Evolutionary conservation across 2,797 vertebrate species (phyloP), one percentile per base, ranked within the genome.

Genomic region (Pseudochirops cupreus): DNA sequence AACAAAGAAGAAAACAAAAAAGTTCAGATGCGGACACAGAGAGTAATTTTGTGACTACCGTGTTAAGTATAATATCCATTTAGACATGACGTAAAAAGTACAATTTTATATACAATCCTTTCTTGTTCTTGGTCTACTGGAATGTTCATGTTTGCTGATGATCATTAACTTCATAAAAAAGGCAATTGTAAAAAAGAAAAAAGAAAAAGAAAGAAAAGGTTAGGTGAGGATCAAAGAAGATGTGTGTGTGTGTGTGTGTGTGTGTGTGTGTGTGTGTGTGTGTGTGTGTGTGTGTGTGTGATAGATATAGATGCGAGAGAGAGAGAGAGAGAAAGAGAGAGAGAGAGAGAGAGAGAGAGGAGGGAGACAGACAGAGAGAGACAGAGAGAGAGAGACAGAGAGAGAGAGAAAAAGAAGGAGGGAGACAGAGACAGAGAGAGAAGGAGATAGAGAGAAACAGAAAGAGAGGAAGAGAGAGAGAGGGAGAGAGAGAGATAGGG

Each of bases 291-390:
- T 18, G 0, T 54, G 67, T n/a, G n/a, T n/a, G n/a, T n/a, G n/a
- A n/a, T n/a, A n/a, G n/a, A n/a, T n/a, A n/a, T n/a, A n/a, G n/a
- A 52, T 2, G 5, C 50, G 5, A 5, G 5, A 5, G 50, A 2
- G 50, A 52, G 50, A 52, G 50, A 52, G 50, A 93, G 54, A 87
- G 53, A 12, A 14, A 52, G 5, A 58, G n/a, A n/a, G n/a, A n/a
- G n/a, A n/a, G n/a, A n/a, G n/a, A n/a, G n/a, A n/a, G n/a, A n/a
- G n/a, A n/a, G n/a, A n/a, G n/a, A n/a, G n/a, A n/a, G n/a, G n/a
- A n/a, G n/a, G n/a, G n/a, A n/a, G n/a, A n/a, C n/a, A n/a, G n/a
- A n/a, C n/a, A n/a, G n/a, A n/a, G n/a, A n/a, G 54, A 50, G 7
- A 90, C 14, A 90, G 56, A 50, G 2, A 56, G 56, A 6, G 56